phyloP scores from a whole-genome alignment of 2,113 vertebrate genomes.

The Chaetops frenatus region DNA sequence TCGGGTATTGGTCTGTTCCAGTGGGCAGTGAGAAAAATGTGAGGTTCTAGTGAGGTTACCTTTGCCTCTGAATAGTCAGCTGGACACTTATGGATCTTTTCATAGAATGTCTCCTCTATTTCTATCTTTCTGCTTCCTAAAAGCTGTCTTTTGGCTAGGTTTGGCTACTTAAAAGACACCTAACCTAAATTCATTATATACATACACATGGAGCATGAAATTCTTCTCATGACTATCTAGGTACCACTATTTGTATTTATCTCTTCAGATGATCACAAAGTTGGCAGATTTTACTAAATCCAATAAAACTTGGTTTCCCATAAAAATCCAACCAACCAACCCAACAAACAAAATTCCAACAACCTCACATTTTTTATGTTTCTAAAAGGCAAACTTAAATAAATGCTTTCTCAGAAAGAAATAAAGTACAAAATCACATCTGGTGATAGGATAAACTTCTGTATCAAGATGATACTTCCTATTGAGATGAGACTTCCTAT shows the following conservation, averaged over 20 bases:
- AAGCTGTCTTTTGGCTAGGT: background rate
- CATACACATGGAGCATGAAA: background rate
- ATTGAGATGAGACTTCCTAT: too few relatives aligned
- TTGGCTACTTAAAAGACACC: background rate
- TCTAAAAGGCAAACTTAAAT: background rate
- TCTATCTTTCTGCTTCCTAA: background rate
- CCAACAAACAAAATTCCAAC: too few relatives aligned
- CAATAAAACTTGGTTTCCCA: background rate
- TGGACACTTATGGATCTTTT: background rate
- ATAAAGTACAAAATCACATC: background rate
- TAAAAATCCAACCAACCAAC: background rate
- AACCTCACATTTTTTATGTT: background rate
- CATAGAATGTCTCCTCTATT: background rate
- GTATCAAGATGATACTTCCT: conserved; percentile 18
- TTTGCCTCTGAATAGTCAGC: background rate
- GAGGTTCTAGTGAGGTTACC: background rate
- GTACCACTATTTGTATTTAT: background rate
- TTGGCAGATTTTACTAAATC: background rate
- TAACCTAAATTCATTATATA: background rate
- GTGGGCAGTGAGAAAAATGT: background rate
- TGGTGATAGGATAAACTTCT: background rate
- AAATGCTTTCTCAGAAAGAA: conserved; percentile 4
- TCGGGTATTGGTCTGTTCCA: background rate
- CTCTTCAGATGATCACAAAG: background rate
- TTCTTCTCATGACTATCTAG: background rate